phyloP scores from a whole-genome alignment of 1,140 invertebrate species.

The Drosophila varians region DNA sequence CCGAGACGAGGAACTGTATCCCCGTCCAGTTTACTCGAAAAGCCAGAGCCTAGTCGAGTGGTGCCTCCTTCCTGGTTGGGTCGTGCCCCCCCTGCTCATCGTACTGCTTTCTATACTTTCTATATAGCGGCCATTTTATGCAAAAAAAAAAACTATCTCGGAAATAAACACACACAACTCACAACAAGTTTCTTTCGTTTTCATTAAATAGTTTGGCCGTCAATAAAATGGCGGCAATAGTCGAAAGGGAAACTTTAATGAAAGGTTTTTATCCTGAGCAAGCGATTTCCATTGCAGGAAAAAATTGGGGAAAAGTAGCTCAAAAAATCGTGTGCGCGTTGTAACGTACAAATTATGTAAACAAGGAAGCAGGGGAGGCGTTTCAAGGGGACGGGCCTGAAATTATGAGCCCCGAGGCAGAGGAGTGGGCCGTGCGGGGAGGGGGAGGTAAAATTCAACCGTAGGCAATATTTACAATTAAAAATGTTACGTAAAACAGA shows the following conservation, averaged over 20 bases:
- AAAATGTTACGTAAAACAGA: conserved; percentile 82
- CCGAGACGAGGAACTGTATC: too few relatives aligned
- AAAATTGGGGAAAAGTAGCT: conserved; percentile 66
- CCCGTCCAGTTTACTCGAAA: too few relatives aligned
- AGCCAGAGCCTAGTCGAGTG: too few relatives aligned
- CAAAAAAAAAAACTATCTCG: too few relatives aligned
- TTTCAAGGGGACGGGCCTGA: conserved; percentile 17
- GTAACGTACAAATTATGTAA: conserved; percentile 82
- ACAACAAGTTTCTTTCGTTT: too few relatives aligned
- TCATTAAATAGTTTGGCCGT: too few relatives aligned
- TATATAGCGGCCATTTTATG: too few relatives aligned
- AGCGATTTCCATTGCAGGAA: conserved; percentile 66
- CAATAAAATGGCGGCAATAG: too few relatives aligned
- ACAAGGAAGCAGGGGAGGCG: conserved; percentile 50
- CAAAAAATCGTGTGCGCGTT: conserved; percentile 75
- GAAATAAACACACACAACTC: too few relatives aligned
- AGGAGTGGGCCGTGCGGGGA: conserved; percentile 1
- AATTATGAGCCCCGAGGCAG: conserved; percentile 70
- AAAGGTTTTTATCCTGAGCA: conserved; percentile 19
- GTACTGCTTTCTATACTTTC: too few relatives aligned
- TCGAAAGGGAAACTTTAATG: conserved; percentile 74
- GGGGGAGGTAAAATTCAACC: conserved; percentile 78
- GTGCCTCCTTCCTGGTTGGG: too few relatives aligned
- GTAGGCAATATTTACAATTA: conserved; percentile 81
- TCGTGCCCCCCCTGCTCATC: too few relatives aligned